phyloP scores from a whole-genome alignment of 2,113 vertebrate species.

The Melanerpes formicivorus region DNA sequence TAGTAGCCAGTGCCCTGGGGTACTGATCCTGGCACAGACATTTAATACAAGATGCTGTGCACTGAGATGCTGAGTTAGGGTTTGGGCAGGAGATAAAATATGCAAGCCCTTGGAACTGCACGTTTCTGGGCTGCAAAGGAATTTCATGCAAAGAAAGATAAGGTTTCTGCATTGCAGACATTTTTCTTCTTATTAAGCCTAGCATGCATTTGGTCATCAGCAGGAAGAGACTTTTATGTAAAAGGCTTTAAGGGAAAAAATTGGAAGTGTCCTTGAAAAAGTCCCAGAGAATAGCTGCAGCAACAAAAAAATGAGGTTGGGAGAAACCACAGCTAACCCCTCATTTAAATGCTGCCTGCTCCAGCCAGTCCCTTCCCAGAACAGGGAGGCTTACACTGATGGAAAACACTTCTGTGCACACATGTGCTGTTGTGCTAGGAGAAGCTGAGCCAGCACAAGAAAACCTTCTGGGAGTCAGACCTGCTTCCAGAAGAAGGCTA shows the following conservation, averaged over 20 bases:
- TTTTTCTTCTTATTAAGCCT: constrained; percentile 28
- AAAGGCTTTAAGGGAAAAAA: not conserved
- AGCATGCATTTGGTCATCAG: not conserved
- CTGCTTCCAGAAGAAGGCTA: not conserved
- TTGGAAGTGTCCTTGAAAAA: not conserved
- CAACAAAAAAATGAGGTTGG: not conserved
- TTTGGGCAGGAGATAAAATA: not conserved
- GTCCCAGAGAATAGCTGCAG: not conserved
- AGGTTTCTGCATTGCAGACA: constrained; percentile 34
- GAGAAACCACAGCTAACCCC: not conserved
- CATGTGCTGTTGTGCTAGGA: too few relatives aligned
- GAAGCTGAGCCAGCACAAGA: not conserved
- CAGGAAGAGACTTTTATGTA: not conserved
- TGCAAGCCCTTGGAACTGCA: not conserved
- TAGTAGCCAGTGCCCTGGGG: not conserved
- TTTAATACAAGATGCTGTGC: not conserved
- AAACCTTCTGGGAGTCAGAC: not conserved
- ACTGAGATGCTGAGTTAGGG: not conserved
- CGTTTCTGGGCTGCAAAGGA: not conserved
- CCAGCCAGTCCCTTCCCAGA: not conserved
- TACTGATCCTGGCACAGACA: not conserved
- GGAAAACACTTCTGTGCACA: not conserved
- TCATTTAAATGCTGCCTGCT: not conserved
- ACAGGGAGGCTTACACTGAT: not conserved
- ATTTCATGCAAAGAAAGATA: not conserved